Conservation (phyloP, 2,113 vertebrate species). For the Promerops cafer region DNA sequence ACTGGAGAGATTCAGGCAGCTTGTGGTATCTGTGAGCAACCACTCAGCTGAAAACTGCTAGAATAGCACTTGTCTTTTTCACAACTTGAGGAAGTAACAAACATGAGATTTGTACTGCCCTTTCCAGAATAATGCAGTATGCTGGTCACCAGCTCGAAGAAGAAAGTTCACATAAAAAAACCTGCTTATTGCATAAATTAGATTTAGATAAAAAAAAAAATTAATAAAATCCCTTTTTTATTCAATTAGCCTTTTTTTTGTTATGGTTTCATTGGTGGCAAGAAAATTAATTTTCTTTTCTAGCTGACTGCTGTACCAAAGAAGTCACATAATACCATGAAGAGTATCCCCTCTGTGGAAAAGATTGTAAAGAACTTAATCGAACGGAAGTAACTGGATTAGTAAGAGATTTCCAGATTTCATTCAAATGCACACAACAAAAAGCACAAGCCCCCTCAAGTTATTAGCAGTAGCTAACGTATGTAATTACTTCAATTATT, state of each 20-base stretch:
- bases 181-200: background rate
- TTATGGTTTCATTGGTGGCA: background rate
- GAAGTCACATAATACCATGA: background rate
- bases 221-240: background rate
- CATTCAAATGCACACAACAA: slow-evolving; percentile 15
- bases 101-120: background rate
- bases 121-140: background rate
- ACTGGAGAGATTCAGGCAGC: background rate
- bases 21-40: background rate
- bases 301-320: background rate
- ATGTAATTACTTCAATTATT: background rate
- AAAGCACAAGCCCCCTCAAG: slow-evolving; percentile 10
- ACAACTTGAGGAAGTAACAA: background rate
- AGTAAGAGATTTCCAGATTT: slow-evolving; percentile 6
- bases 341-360: background rate
- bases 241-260: background rate
- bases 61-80: background rate
- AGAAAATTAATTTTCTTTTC: background rate
- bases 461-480: background rate
- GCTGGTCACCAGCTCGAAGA: background rate
- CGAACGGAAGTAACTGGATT: slow-evolving; percentile 24
- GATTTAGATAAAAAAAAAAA: background rate
- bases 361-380: slow-evolving; percentile 14
- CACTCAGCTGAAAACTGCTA: background rate
- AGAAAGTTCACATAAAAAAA: background rate